Conservation (phyloP, 2,113 vertebrate genomes). For the Arenaria interpres region DNA sequence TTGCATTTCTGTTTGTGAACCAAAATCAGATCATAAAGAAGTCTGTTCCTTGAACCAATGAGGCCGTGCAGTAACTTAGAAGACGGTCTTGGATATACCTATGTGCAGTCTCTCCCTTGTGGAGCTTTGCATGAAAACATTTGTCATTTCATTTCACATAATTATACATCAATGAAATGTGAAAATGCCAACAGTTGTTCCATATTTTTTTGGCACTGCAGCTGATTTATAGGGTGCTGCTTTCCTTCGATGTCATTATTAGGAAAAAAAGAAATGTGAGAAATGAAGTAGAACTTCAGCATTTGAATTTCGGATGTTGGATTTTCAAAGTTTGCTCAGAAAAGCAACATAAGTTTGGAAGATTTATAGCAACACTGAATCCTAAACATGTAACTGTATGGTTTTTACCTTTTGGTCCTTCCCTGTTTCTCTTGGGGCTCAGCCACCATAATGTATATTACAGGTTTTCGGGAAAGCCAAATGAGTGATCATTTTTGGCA, state of each 20-base stretch:
- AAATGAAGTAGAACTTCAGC: not conserved
- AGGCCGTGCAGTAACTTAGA: not conserved
- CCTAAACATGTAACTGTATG: not conserved
- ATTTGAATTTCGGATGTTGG: not conserved
- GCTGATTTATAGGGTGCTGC: not conserved
- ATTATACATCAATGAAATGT: slow-evolving; percentile 6
- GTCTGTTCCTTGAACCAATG: not conserved
- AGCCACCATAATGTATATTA: not conserved
- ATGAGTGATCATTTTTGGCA: not conserved
- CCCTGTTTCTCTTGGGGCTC: not conserved
- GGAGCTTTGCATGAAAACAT: not conserved
- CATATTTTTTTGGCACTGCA: not conserved
- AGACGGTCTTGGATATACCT: not conserved
- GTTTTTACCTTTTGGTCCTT: not conserved
- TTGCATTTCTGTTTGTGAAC: not conserved
- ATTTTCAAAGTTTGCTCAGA: not conserved
- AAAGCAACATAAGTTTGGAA: not conserved
- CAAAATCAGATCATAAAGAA: not conserved
- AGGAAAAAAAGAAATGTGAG: not conserved
- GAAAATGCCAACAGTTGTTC: not conserved
- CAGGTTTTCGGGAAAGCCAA: not conserved
- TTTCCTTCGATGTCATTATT: not conserved
- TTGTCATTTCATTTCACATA: slow-evolving; percentile 12
- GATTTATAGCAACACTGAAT: not conserved
- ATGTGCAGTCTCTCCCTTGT: not conserved